phyloP scores from a whole-genome alignment of 2,888 invertebrate genomes.

The Lycaena phlaeas region DNA sequence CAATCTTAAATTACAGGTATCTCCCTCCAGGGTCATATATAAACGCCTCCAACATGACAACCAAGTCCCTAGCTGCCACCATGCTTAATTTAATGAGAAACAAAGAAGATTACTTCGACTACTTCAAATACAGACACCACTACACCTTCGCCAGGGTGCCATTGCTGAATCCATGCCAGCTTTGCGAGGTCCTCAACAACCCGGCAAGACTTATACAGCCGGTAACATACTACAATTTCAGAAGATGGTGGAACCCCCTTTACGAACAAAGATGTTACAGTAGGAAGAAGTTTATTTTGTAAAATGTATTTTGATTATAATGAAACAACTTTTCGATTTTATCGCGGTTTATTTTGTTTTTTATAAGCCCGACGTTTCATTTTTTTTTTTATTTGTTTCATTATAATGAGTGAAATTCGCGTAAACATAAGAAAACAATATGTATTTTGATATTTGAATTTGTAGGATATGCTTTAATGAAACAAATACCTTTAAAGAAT shows the following conservation, averaged over 20 bases:
- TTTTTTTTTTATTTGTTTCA: too few relatives aligned
- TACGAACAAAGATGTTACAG: slow-evolving; percentile 26
- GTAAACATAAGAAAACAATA: too few relatives aligned
- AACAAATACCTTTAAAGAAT: too few relatives aligned
- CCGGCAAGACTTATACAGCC: slow-evolving; percentile 28
- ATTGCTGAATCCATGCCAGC: slow-evolving; percentile 32
- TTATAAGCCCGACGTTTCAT: too few relatives aligned
- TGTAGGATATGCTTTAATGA: too few relatives aligned
- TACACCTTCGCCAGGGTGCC: slow-evolving; percentile 30
- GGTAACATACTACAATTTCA: slow-evolving; percentile 26
- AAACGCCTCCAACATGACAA: slow-evolving; percentile 28
- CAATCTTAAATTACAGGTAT: slow-evolving; percentile 25
- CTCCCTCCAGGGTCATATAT: slow-evolving; percentile 41
- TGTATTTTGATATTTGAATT: too few relatives aligned
- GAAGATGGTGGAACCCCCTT: slow-evolving; percentile 45
- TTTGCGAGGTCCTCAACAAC: slow-evolving; percentile 39
- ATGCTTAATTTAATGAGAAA: slow-evolving; percentile 35
- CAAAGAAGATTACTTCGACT: slow-evolving; percentile 33
- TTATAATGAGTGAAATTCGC: too few relatives aligned
- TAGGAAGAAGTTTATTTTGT: slow-evolving; percentile 4
- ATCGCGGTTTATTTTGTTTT: too few relatives aligned
- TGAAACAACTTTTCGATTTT: not conserved
- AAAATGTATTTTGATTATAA: not conserved
- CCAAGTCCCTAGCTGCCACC: slow-evolving; percentile 28
- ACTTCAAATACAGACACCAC: slow-evolving; percentile 44